A percentile compares a stretch with the other conserved stretches of the same genome.
These are phyloP conservation scores for Eugnorisma glareosa DNA, from an alignment of 2,888 invertebrate genomes.

Conservation along the genomic window DNA sequence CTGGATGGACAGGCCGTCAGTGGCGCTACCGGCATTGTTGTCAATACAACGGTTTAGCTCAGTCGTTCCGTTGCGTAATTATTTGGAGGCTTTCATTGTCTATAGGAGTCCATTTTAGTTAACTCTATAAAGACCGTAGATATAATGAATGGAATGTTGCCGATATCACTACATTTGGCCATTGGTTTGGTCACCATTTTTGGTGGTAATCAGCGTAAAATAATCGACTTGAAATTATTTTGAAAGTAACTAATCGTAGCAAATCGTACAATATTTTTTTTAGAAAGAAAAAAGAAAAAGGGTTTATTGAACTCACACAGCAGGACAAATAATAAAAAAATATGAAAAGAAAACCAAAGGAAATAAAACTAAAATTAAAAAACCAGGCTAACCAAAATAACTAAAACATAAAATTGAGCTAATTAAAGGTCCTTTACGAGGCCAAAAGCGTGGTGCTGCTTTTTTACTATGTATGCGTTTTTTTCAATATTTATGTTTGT, in stretches of 20 bases:
- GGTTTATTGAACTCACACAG: too few relatives aligned
- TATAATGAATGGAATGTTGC: background rate
- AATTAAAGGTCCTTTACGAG: too few relatives aligned
- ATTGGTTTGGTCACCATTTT: background rate
- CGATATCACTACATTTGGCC: background rate
- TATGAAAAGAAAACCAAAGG: too few relatives aligned
- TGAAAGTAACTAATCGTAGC: background rate
- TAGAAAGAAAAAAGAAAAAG: too few relatives aligned
- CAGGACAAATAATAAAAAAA: background rate
- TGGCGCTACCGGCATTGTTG: constrained; percentile 29
- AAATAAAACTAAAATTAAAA: too few relatives aligned
- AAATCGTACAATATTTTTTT: background rate
- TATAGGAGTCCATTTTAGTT: background rate
- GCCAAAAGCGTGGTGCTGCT: too few relatives aligned
- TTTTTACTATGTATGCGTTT: background rate
- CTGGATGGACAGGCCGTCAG: constrained; percentile 29
- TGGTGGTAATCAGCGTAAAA: background rate
- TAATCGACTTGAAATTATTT: background rate
- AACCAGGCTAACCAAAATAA: too few relatives aligned
- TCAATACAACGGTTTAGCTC: constrained; percentile 11
- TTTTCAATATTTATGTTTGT: background rate
- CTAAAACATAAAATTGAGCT: too few relatives aligned
- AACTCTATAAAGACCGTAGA: background rate
- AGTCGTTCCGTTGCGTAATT: constrained; percentile 29
- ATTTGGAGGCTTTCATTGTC: constrained; percentile 32